phyloP scores from a whole-genome alignment of 2,888 invertebrate genomes.

The Ptycholaimellus sp. region DNA sequence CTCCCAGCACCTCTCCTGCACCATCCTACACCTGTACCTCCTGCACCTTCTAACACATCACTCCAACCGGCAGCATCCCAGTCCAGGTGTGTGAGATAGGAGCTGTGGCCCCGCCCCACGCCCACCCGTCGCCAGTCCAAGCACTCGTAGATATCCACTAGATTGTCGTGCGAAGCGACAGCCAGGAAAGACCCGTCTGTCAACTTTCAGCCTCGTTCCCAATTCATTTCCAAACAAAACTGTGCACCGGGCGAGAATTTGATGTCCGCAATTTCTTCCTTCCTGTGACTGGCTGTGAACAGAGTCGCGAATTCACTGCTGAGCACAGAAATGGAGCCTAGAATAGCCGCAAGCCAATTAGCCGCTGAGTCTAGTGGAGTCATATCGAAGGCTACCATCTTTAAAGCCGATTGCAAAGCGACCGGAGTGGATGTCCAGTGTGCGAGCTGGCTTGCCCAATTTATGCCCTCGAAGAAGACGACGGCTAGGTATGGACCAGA shows the following conservation, averaged over 20 bases:
- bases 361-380: no score
- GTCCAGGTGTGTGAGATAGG: constrained; percentile 31
- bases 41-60: constrained; percentile 17
- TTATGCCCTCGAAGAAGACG: no score
- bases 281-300: constrained; percentile 25
- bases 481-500: constrained; percentile 23
- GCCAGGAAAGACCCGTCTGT: constrained; percentile 23
- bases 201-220: no score
- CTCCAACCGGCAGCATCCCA: constrained; percentile 22
- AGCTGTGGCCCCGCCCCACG: constrained; percentile 27
- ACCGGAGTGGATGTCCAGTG: no score
- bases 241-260: constrained; percentile 29
- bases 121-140: constrained; percentile 19
- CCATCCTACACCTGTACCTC: constrained; percentile 17
- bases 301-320: constrained; percentile 24
- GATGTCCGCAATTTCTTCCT: constrained; percentile 29
- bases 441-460: no score
- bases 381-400: constrained; percentile 14
- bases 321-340: neutral
- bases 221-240: no score
- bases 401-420: constrained; percentile 28
- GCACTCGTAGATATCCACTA: constrained; percentile 28
- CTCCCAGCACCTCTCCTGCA: constrained; percentile 27
- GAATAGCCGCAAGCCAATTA: no score
- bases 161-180: constrained; percentile 30